Evolutionary conservation across 2,797 vertebrate genomes (phyloP).

Genomic region (Ceryle rudis): DNA sequence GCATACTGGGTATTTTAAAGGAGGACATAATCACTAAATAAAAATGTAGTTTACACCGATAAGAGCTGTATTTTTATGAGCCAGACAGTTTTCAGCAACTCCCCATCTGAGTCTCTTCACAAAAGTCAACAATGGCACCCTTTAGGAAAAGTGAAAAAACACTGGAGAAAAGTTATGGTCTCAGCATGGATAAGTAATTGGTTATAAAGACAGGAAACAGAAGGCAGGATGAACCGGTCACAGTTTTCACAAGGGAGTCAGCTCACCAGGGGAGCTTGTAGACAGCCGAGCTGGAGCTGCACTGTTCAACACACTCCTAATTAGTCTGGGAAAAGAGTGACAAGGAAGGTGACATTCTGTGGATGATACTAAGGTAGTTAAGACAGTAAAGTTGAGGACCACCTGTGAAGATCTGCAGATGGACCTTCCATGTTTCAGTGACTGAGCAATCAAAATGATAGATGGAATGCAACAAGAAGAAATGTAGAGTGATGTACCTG

Average conservation of each 20-base stretch:
- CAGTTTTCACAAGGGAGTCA: background rate
- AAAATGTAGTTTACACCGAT: background rate
- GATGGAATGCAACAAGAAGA: background rate
- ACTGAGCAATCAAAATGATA: background rate
- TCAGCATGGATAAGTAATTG: background rate
- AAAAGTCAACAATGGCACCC: background rate
- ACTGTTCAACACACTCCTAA: background rate
- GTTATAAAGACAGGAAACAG: background rate
- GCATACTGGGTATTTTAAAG: background rate
- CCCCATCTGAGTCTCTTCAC: background rate
- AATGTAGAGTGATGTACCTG: background rate
- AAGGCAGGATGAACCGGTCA: background rate
- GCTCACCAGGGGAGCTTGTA: background rate
- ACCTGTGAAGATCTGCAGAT: background rate
- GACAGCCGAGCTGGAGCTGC: background rate
- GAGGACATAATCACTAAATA: background rate
- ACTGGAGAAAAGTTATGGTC: rapidly evolving
- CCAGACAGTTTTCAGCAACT: background rate
- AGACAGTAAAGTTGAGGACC: background rate
- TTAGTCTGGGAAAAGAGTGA: background rate
- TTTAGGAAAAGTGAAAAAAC: background rate
- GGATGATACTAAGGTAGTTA: background rate
- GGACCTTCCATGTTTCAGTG: background rate
- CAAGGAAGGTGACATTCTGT: background rate
- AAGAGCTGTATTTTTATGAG: background rate